These are phyloP conservation scores for Cydia strobilella DNA, from an alignment of 1,140 invertebrate species.

Conservation along the genomic window DNA sequence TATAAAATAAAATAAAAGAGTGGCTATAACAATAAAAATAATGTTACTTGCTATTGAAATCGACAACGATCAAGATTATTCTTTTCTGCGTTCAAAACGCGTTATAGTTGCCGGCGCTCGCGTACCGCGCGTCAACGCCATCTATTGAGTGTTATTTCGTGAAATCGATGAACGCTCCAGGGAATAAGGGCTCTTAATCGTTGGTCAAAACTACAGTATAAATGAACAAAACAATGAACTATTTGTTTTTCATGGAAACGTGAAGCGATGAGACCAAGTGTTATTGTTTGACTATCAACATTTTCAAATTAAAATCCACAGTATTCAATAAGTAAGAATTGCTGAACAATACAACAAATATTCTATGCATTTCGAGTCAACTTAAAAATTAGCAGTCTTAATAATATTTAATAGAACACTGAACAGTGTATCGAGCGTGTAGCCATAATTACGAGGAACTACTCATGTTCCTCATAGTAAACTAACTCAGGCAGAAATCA, in stretches of 20 bases:
- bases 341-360: constrained; percentile 1
- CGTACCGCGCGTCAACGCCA: too few relatives aligned
- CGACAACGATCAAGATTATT: too few relatives aligned
- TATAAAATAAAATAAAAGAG: too few relatives aligned
- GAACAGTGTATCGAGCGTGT: not conserved
- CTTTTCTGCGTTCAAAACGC: too few relatives aligned
- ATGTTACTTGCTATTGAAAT: too few relatives aligned
- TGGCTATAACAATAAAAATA: too few relatives aligned
- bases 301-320: constrained; percentile 8
- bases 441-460: not conserved
- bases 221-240: not conserved
- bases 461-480: not conserved
- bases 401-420: constrained; percentile 31
- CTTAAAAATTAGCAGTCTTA: constrained; percentile 42
- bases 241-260: not conserved
- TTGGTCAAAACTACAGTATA: not conserved
- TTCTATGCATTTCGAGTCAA: constrained; percentile 28
- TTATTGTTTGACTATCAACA: not conserved
- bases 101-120: too few relatives aligned
- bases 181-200: not conserved
- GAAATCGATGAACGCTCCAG: not conserved
- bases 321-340: not conserved
- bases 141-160: too few relatives aligned
- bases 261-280: constrained; percentile 4
- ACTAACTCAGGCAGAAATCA: not conserved